Percentiles rank a stretch among this genome's conserved stretches.
Evolutionary conservation across 2,113 vertebrate species (phyloP).

Genomic region (Heptranchias perlo): DNA sequence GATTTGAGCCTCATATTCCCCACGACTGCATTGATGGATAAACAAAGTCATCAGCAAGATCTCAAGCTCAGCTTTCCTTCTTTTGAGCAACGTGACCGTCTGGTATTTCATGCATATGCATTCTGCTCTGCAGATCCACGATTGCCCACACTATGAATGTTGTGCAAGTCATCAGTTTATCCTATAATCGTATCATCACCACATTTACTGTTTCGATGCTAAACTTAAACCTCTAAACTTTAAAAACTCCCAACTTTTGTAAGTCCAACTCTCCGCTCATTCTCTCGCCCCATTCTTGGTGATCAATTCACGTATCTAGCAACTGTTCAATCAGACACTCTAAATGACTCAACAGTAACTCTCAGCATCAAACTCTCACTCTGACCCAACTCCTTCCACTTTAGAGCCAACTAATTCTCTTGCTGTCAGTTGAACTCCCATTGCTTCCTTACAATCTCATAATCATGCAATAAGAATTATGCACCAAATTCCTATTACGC

Average conservation of each 20-base stretch:
- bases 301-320: not conserved
- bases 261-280: not conserved
- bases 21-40: not conserved
- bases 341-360: not conserved
- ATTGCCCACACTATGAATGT: not conserved
- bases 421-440: not conserved
- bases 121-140: not conserved
- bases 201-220: not conserved
- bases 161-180: not conserved
- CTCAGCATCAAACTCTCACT: not conserved
- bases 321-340: not conserved
- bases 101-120: not conserved
- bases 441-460: not conserved
- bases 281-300: not conserved
- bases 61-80: not conserved
- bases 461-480: not conserved
- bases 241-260: not conserved
- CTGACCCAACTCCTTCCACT: not conserved
- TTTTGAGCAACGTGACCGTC: not conserved
- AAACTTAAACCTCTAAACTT: not conserved
- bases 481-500: not conserved
- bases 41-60: not conserved
- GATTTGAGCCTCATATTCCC: not conserved
- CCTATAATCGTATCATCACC: not conserved
- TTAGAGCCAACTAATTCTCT: not conserved